Evolutionary conservation across 64 coral and sea anemone genomes (phyloP).

Genomic region (Catalaphyllia jardinei): DNA sequence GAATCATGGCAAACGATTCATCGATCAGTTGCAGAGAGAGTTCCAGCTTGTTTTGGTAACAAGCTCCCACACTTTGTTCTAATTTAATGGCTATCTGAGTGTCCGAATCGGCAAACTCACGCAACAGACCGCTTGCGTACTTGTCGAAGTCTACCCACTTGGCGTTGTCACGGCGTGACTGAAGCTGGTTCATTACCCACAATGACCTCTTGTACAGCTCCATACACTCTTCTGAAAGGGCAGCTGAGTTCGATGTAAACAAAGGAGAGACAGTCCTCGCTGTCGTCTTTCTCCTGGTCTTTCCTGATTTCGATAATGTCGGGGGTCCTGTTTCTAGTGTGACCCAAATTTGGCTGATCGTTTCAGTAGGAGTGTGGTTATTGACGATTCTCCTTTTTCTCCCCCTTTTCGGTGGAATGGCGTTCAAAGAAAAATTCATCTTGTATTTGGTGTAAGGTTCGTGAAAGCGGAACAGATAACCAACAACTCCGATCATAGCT

Average conservation of each 20-base stretch:
- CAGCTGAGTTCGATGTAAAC: neutral
- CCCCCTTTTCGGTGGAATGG: neutral
- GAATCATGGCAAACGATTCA: neutral
- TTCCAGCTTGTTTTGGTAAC: conserved; percentile 12
- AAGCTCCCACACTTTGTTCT: conserved; percentile 25
- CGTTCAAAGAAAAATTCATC: neutral
- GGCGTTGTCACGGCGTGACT: conserved; percentile 42
- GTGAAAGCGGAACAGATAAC: conserved; percentile 4
- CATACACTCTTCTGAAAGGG: neutral
- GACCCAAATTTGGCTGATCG: conserved; percentile 4
- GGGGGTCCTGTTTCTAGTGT: neutral
- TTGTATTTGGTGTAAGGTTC: neutral
- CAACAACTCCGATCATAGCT: neutral
- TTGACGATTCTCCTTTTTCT: neutral
- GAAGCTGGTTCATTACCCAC: conserved; percentile 16
- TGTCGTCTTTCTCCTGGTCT: neutral
- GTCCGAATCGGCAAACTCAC: conserved; percentile 14
- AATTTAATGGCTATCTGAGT: conserved; percentile 40
- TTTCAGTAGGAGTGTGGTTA: neutral
- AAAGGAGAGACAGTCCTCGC: neutral
- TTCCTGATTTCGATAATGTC: neutral
- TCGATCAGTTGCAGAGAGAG: neutral
- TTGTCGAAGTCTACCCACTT: conserved; percentile 39
- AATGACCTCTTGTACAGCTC: neutral
- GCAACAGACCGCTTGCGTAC: neutral